Evolutionary conservation across 2,888 invertebrate species (phyloP).

Genomic region (Lymantria monacha): DNA sequence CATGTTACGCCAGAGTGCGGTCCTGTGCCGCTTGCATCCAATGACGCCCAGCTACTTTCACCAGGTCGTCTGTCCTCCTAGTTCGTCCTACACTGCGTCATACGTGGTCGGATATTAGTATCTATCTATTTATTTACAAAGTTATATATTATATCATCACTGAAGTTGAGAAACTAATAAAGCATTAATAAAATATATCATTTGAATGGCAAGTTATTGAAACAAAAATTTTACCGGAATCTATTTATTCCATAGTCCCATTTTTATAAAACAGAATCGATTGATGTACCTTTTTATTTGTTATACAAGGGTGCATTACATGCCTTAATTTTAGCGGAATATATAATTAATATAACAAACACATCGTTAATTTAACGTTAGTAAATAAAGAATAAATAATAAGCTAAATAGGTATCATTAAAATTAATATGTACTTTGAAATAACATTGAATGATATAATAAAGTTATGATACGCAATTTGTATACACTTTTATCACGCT

Average conservation of each 20-base stretch:
- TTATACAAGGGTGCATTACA: conserved; percentile 71
- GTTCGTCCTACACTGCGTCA: too few species aligned
- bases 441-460: conserved; percentile 34
- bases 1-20: too few species aligned
- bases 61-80: too few species aligned
- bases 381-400: conserved; percentile 56
- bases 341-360: conserved; percentile 51
- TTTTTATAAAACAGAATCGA: conserved; percentile 66
- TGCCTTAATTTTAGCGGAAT: conserved; percentile 53
- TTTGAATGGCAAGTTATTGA: too few species aligned
- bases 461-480: background rate
- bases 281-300: conserved; percentile 54
- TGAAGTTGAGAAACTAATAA: too few species aligned
- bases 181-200: too few species aligned
- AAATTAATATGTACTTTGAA: conserved; percentile 50
- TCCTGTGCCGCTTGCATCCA: too few species aligned
- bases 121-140: too few species aligned
- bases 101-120: too few species aligned
- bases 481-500: background rate
- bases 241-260: conserved; percentile 60
- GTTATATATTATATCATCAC: too few species aligned
- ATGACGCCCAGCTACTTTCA: too few species aligned
- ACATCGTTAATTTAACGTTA: conserved; percentile 49
- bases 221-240: conserved; percentile 35
- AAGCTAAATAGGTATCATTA: conserved; percentile 41